A percentile compares a stretch with the other conserved stretches of the same genome.
Evolutionary conservation across 2,113 vertebrate genomes (phyloP).

Genomic region (Sinosuthora webbiana): DNA sequence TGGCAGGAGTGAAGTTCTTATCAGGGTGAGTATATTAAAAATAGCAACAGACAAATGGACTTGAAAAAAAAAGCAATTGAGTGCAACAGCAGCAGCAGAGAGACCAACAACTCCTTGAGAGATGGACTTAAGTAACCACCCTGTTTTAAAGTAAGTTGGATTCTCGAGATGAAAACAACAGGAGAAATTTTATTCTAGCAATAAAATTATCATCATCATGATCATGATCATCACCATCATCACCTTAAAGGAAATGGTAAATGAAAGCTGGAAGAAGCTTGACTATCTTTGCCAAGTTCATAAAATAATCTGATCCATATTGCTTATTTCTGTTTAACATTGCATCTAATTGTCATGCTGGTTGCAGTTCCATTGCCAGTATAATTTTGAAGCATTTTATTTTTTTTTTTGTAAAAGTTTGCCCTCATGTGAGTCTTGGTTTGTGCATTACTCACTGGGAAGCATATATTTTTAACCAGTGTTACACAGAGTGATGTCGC

Average conservation of each 20-base stretch:
- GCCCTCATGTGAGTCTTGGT: not conserved
- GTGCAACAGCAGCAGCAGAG: not conserved
- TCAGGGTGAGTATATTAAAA: not conserved
- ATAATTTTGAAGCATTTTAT: not conserved
- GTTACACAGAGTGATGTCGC: not conserved
- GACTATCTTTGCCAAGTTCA: not conserved
- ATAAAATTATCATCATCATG: not conserved
- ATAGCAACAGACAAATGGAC: not conserved
- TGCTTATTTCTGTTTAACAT: not conserved
- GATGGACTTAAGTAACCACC: not conserved
- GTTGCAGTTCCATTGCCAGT: not conserved
- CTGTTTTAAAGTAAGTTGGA: not conserved
- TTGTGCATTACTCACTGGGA: not conserved
- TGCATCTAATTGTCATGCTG: not conserved
- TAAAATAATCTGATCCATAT: not conserved
- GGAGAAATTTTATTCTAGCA: not conserved
- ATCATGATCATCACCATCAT: not conserved
- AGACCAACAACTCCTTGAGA: not conserved
- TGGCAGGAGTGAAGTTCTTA: not conserved
- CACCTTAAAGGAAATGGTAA: not conserved
- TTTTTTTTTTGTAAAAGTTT: not conserved
- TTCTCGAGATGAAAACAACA: not conserved
- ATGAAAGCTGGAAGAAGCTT: not conserved
- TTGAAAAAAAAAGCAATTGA: not conserved
- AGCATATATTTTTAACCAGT: not conserved